Percentiles rank a stretch among this genome's conserved stretches.
Conservation (phyloP, 1,140 invertebrate species). For the Ptiloglossa arizonensis region DNA sequence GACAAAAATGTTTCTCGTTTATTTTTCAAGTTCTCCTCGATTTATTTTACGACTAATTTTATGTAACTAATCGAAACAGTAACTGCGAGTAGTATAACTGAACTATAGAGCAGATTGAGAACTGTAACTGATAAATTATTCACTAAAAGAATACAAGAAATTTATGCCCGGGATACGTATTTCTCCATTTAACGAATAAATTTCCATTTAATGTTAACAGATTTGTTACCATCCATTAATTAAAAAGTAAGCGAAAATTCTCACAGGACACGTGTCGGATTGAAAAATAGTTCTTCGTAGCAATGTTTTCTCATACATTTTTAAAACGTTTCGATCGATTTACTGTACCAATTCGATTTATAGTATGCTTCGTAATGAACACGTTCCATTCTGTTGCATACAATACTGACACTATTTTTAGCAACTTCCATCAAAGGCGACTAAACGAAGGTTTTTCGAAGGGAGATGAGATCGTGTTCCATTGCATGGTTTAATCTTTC, state of each 20-base stretch:
- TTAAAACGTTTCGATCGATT: conserved; percentile 12
- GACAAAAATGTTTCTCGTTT: too few relatives aligned
- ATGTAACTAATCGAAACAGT: too few relatives aligned
- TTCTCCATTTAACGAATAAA: too few relatives aligned
- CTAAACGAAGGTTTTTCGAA: conserved; percentile 3
- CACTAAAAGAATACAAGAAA: too few relatives aligned
- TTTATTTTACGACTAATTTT: too few relatives aligned
- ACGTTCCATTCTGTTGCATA: conserved; percentile 9
- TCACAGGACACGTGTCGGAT: not conserved
- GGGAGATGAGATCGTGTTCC: conserved; percentile 16
- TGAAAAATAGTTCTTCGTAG: not conserved
- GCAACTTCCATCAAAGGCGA: conserved; percentile 15
- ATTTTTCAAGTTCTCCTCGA: too few relatives aligned
- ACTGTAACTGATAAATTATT: too few relatives aligned
- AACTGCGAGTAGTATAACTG: not conserved
- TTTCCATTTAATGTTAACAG: too few relatives aligned
- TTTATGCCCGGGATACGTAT: too few relatives aligned
- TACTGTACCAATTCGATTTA: not conserved
- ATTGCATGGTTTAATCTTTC: conserved; percentile 13
- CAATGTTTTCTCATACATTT: not conserved
- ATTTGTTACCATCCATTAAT: too few relatives aligned
- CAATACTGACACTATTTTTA: conserved; percentile 35
- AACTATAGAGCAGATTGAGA: not conserved
- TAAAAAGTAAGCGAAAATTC: too few relatives aligned
- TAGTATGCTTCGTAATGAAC: conserved; percentile 9